Conservation (phyloP, 2,113 vertebrate genomes). For the Leucopsar rothschildi region DNA sequence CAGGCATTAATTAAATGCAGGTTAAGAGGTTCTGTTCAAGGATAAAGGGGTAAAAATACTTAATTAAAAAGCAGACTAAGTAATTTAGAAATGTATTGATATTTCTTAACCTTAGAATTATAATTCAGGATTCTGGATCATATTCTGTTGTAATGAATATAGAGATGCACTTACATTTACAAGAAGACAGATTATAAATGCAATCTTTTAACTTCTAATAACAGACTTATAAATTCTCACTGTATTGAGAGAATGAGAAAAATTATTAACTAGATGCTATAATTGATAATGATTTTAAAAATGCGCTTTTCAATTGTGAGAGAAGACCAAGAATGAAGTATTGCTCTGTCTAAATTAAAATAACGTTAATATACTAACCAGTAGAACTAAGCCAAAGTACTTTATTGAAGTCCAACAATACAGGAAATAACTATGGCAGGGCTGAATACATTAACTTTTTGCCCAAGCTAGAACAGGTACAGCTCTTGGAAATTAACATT, state of each 20-base stretch:
- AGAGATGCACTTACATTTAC: background rate
- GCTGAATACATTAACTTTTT: background rate
- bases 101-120: background rate
- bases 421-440: background rate
- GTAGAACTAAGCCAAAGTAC: background rate
- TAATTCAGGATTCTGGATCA: background rate
- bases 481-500: background rate
- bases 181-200: background rate
- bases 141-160: background rate
- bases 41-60: background rate
- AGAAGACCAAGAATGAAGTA: background rate
- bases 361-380: background rate
- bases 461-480: background rate
- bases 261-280: background rate
- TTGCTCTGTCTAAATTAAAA: background rate
- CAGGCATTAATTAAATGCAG: background rate
- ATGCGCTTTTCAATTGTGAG: background rate
- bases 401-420: background rate
- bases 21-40: background rate
- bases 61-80: background rate
- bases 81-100: background rate
- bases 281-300: background rate
- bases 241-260: conserved; percentile 2
- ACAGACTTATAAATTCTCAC: background rate
- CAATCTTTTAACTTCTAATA: background rate